Evolutionary conservation across 2,888 invertebrate genomes (phyloP).

Genomic region (Thymelicus sylvestris): DNA sequence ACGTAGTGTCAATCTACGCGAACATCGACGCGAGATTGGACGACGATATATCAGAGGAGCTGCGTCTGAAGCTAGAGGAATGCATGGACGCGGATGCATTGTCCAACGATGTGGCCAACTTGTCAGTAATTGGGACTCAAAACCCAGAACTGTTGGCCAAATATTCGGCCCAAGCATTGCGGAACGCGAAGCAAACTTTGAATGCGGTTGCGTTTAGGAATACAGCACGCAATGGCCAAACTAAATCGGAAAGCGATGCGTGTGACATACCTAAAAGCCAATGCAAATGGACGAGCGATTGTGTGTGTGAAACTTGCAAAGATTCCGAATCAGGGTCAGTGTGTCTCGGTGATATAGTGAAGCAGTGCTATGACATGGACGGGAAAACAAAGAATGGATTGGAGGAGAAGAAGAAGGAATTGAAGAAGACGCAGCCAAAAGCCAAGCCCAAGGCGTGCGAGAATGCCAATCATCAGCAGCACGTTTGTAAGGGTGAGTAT

Average conservation of each 20-base stretch:
- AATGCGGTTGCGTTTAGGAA: slow-evolving; percentile 74
- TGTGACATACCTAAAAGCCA: slow-evolving; percentile 72
- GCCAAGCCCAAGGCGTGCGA: slow-evolving; percentile 69
- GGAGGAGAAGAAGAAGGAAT: slow-evolving; percentile 53
- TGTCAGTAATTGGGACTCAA: slow-evolving; percentile 56
- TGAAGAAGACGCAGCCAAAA: slow-evolving; percentile 57
- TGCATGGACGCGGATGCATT: slow-evolving; percentile 44
- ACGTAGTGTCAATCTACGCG: slow-evolving; percentile 72
- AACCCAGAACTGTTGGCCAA: slow-evolving; percentile 71
- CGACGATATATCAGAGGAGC: slow-evolving; percentile 53
- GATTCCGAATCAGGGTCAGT: slow-evolving; percentile 53
- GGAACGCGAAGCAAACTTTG: slow-evolving; percentile 71
- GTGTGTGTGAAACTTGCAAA: slow-evolving; percentile 66
- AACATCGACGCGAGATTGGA: slow-evolving; percentile 72
- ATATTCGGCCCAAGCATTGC: slow-evolving; percentile 71
- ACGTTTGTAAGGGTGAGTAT: slow-evolving; percentile 75
- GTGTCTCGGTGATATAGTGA: slow-evolving; percentile 63
- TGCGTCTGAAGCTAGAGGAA: slow-evolving; percentile 37
- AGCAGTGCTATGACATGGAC: slow-evolving; percentile 60
- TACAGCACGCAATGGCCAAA: slow-evolving; percentile 63
- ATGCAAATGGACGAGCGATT: slow-evolving; percentile 77
- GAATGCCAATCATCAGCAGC: slow-evolving; percentile 71
- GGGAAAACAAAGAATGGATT: slow-evolving; percentile 46
- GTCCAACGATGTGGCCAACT: slow-evolving; percentile 43
- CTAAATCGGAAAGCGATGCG: slow-evolving; percentile 69